phyloP scores from a whole-genome alignment of 1,140 invertebrate species.

The Drusus annulatus region DNA sequence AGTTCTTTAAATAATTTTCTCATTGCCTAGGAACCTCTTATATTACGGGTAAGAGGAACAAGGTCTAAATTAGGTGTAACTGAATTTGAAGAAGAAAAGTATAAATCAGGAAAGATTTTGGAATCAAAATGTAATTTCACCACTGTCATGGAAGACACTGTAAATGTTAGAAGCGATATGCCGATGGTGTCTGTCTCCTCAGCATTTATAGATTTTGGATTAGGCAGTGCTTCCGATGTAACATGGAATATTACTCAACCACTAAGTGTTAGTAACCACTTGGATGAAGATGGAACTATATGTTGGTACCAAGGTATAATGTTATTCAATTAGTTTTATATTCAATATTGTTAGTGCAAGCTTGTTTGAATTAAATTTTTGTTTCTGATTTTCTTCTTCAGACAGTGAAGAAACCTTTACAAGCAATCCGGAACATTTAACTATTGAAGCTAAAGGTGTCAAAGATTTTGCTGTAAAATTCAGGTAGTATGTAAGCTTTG shows the following conservation, averaged over 20 bases:
- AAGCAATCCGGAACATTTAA: background rate
- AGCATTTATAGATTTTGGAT: conserved; percentile 31
- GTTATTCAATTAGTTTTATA: too few relatives aligned
- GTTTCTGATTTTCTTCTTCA: background rate
- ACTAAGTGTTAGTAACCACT: conserved; percentile 28
- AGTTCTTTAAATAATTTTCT: background rate
- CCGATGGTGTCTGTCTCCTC: conserved; percentile 28
- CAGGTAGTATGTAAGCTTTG: background rate
- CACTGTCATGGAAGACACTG: conserved; percentile 22
- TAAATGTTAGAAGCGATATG: conserved; percentile 22
- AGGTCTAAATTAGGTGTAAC: conserved; percentile 19
- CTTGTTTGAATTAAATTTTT: too few relatives aligned
- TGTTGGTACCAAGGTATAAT: conserved; percentile 33
- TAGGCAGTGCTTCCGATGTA: conserved; percentile 24
- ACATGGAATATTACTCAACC: conserved; percentile 40
- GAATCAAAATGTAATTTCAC: conserved; percentile 23
- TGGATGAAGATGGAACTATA: background rate
- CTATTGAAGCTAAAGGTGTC: conserved; percentile 12
- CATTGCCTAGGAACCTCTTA: conserved; percentile 33
- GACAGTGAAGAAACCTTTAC: conserved; percentile 14
- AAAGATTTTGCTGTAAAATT: conserved; percentile 38
- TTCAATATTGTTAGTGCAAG: too few relatives aligned
- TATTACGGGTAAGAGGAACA: conserved; percentile 23
- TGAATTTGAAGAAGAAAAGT: conserved; percentile 10
- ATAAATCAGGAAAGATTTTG: background rate